phyloP scores from a whole-genome alignment of 2,113 vertebrate species.

The Pseudolaguvia tuberculata region DNA sequence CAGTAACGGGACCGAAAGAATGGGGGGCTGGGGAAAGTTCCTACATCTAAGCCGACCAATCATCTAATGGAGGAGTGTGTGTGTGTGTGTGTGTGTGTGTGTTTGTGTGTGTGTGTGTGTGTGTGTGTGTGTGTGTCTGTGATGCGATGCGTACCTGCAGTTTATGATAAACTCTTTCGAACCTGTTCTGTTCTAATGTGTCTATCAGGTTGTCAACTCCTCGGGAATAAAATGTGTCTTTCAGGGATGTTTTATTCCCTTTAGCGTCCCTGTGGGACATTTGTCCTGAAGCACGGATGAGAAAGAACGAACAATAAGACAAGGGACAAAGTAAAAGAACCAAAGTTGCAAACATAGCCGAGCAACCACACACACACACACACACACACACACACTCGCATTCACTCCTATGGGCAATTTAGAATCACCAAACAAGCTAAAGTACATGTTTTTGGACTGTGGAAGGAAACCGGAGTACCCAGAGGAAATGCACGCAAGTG shows the following conservation, averaged over 20 bases:
- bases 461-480: no score
- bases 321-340: background rate
- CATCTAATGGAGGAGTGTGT: conserved; percentile 43
- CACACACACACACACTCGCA: no score
- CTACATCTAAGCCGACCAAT: conserved; percentile 65
- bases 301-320: background rate
- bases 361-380: no score
- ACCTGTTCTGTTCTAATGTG: conserved; percentile 11
- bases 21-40: conserved; percentile 57
- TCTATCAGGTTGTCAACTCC: background rate
- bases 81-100: no score
- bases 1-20: conserved; percentile 54
- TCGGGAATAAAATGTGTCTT: background rate
- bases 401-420: no score
- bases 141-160: background rate
- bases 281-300: background rate
- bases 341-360: no score
- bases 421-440: no score
- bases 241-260: background rate
- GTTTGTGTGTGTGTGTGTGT: no score
- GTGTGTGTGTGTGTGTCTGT: no score
- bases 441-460: no score
- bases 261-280: background rate
- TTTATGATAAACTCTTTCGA: conserved; percentile 16
- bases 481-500: no score